Evolutionary conservation across 2,113 vertebrate species (phyloP).

Genomic region (Corythornis cristatus): DNA sequence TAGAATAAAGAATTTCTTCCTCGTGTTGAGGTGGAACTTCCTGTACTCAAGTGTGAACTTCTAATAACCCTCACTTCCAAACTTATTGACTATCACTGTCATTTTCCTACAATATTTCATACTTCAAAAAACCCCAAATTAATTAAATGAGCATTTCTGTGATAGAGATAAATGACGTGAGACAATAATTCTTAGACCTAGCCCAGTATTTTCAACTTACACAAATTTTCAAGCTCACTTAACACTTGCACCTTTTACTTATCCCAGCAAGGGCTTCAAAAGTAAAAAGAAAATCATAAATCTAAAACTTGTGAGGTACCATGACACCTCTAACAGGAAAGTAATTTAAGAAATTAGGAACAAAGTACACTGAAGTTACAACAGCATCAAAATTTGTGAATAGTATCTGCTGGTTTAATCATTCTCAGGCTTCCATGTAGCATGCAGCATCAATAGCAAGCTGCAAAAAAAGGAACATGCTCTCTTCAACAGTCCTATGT

Average conservation of each 20-base stretch:
- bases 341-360: background rate
- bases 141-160: background rate
- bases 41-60: background rate
- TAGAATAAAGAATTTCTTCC: too few species aligned
- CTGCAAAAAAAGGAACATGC: background rate
- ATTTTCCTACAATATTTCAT: background rate
- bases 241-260: background rate
- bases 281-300: background rate
- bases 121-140: background rate
- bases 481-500: slow-evolving; percentile 8
- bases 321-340: background rate
- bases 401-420: background rate
- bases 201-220: background rate
- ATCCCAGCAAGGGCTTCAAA: background rate
- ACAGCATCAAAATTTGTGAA: background rate
- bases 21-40: too few species aligned
- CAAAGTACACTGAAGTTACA: background rate
- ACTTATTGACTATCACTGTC: background rate
- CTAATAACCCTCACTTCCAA: background rate
- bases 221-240: background rate
- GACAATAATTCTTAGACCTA: background rate
- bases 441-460: background rate
- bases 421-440: background rate
- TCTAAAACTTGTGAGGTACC: background rate
- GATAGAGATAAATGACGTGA: background rate